phyloP scores from a whole-genome alignment of 2,888 invertebrate species.

The Acholoe squamosa region DNA sequence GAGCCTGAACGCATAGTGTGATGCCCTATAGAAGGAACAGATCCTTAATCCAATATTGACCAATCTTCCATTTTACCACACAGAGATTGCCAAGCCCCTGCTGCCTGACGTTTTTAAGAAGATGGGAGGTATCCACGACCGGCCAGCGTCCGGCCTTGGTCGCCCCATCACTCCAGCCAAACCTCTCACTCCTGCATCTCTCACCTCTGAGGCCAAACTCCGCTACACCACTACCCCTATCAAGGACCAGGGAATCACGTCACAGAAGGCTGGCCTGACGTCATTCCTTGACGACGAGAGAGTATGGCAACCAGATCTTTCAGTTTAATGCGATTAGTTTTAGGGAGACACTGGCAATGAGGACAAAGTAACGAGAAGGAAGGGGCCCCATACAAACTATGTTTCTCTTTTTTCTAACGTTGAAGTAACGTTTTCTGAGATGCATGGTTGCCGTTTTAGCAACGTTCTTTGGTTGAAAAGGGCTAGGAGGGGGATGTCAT shows the following conservation, averaged over 20 bases:
- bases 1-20: neutral
- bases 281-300: conserved; percentile 53
- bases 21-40: too few relatives aligned
- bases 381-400: too few relatives aligned
- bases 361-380: too few relatives aligned
- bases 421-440: too few relatives aligned
- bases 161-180: conserved; percentile 52
- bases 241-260: conserved; percentile 9
- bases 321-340: conserved; percentile 5
- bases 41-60: neutral
- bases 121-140: neutral
- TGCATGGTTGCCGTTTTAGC: too few relatives aligned
- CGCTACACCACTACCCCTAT: conserved; percentile 62
- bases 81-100: conserved; percentile 56
- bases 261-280: conserved; percentile 32
- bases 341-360: too few relatives aligned
- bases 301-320: conserved; percentile 48
- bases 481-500: too few relatives aligned
- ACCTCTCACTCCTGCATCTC: conserved; percentile 14
- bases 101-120: conserved; percentile 63
- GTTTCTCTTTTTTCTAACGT: too few relatives aligned
- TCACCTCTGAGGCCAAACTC: conserved; percentile 30
- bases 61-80: neutral
- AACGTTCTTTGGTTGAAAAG: too few relatives aligned
- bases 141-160: neutral